Evolutionary conservation across 1,140 invertebrate genomes (phyloP), one percentile per base, ranked within the genome.

Genomic region (Bombus soroeensis): DNA sequence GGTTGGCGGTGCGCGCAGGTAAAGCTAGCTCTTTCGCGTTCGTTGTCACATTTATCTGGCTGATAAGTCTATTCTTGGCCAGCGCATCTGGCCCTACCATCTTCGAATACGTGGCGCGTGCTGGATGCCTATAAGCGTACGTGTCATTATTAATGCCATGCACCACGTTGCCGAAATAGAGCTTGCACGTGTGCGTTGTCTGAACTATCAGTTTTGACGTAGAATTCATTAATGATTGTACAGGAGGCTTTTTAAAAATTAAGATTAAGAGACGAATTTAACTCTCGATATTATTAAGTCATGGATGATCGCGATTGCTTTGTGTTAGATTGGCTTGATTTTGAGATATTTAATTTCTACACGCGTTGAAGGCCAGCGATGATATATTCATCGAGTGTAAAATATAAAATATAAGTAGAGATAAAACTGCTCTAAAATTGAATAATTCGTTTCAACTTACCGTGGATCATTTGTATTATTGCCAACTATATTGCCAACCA

Each of bases 41-140:
- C 77, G 83, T 87, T 87, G 83, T 87, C 83, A 87, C 83, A 87
- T 87, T 87, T 87, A 76, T 87, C 86, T 87, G 81, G 71, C 83
- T 85, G 86, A 87, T 87, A 85, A 87, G 86, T 87, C 77, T 87
- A 87, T 87, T 85, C 77, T 75, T 74, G 83, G 83, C 57, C 59
- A 12, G 57, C 41, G 75, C 86, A 87, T 87, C 83, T 87, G 41
- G 62, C 39, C 77, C 64, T 85, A 76, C 86, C 74, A 87, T 87
- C 83, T 87, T 81, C 77, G 53, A 81, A 76, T 77, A 87, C 86
- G 77, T 81, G 80, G 53, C 76, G 83, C 82, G 82, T 84, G 75
- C 57, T 70, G 62, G 41, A 85, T 83, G 59, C 77, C 82, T 85
- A 85, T 77, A 87, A 78, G 76, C 53, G 74, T 72, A 80, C 83